Evolutionary conservation across 1,140 invertebrate species (phyloP), one percentile per base, ranked within the genome.

Genomic region (Andrena cerasifolii): DNA sequence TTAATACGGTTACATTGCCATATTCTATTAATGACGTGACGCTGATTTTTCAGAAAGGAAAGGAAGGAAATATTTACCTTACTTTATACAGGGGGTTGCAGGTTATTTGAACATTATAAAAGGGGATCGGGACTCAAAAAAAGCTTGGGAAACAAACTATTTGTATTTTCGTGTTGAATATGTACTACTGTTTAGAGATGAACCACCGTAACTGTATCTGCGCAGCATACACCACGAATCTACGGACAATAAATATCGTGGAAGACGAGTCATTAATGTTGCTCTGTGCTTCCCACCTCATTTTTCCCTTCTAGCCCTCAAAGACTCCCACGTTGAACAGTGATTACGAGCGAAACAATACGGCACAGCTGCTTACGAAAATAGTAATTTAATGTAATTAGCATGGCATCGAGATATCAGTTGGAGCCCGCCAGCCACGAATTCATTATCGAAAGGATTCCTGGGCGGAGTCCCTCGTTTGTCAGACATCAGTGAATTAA

Each of bases 401-500:
- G 12, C 36, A 28, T 0, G 36, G 24, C 28, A 31, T 66, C 61
- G 51, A 53, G 18, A 43, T 7, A 33, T 7, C 18, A 10, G 5
- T 12, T 3, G n/a, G 4, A 12, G 49, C 33, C 1, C 24, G 68
- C 36, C 31, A 58, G 12, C 31, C 26, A 28, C 26, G 3, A 18
- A 58, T 12, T 59, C 40, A 49, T 54, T 31, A n/a, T 73, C 70
- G 21, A 31, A 54, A 28, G 59, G 36, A 80, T 75, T 76, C 71
- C 54, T 51, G 40, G 21, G 63, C 56, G 51, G 40, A 77, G 73
- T 65, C 67, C 82, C 82, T 78, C 79, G 68, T 77, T 78, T 73
- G 80, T 71, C 70, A 72, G 78, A 78, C 82, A 63, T 21, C 75
- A 65, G 79, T 73, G 81, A 73, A 78, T 82, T 65, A 74, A 80